phyloP scores from a whole-genome alignment of 2,113 vertebrate genomes.

The Aegotheles bennettii region DNA sequence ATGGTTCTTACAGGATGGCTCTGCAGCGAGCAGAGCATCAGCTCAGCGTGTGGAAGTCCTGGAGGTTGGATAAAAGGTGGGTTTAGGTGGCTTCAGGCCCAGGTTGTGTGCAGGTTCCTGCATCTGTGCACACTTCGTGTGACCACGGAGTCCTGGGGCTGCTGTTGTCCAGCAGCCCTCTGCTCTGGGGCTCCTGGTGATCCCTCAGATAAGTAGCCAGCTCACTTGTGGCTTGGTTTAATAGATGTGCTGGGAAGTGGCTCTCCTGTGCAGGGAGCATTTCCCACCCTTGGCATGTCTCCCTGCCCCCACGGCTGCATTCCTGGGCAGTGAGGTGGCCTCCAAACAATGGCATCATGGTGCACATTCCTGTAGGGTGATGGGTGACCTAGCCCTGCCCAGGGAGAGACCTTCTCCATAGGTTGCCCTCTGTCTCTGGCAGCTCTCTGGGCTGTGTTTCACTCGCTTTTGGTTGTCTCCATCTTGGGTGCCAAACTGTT shows the following conservation, averaged over 20 bases:
- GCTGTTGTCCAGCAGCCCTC: not conserved
- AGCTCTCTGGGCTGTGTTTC: not conserved
- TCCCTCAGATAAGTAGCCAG: not conserved
- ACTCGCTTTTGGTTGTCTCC: not conserved
- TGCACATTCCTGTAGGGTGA: not conserved
- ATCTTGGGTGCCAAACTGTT: not conserved
- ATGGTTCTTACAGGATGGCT: not conserved
- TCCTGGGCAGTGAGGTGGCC: constrained; percentile 33
- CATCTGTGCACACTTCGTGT: not conserved
- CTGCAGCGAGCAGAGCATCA: not conserved
- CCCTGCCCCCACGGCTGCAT: constrained; percentile 15
- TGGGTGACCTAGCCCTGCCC: not conserved
- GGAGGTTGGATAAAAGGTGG: not conserved
- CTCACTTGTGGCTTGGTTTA: not conserved
- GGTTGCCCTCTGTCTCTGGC: not conserved
- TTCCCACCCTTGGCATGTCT: not conserved
- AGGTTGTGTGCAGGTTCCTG: not conserved
- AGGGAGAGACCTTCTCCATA: not conserved
- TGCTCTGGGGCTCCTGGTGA: not conserved
- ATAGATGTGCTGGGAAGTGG: not conserved
- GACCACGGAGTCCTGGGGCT: not conserved
- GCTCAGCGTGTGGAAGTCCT: fast-evolving
- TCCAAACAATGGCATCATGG: not conserved
- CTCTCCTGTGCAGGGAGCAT: not conserved
- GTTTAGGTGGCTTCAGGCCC: not conserved